Evolutionary conservation across 2,113 vertebrate species (phyloP).

Genomic region (Peucedramus taeniatus): DNA sequence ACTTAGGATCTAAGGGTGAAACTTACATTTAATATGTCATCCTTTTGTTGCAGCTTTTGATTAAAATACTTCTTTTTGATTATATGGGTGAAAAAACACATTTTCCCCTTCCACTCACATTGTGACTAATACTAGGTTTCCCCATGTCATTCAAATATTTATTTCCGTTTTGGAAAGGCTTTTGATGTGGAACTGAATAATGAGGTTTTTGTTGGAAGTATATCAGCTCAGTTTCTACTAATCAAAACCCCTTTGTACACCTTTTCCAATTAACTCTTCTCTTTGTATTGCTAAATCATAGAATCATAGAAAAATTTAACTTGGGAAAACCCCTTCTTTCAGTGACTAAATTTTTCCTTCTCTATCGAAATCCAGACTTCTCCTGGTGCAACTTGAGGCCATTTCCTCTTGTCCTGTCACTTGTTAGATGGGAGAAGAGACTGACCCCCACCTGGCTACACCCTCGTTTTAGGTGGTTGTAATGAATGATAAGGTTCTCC

Average conservation of each 20-base stretch:
- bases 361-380: neutral
- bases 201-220: neutral
- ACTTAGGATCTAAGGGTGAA: neutral
- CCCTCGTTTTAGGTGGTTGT: neutral
- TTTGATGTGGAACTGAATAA: neutral
- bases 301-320: neutral
- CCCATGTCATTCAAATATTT: neutral
- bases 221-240: neutral
- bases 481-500: neutral
- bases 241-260: neutral
- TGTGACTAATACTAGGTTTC: neutral
- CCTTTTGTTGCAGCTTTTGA: neutral
- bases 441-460: neutral
- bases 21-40: neutral
- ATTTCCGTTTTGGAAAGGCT: neutral
- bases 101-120: neutral
- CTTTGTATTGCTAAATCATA: neutral
- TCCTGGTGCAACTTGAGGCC: neutral
- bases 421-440: neutral
- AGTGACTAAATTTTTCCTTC: rapidly evolving
- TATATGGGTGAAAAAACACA: neutral
- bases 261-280: constrained; percentile 6
- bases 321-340: neutral
- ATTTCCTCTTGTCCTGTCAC: neutral
- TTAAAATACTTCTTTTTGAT: neutral